Conservation (phyloP, 2,888 invertebrate species). For the Hyppa rectilinea region DNA sequence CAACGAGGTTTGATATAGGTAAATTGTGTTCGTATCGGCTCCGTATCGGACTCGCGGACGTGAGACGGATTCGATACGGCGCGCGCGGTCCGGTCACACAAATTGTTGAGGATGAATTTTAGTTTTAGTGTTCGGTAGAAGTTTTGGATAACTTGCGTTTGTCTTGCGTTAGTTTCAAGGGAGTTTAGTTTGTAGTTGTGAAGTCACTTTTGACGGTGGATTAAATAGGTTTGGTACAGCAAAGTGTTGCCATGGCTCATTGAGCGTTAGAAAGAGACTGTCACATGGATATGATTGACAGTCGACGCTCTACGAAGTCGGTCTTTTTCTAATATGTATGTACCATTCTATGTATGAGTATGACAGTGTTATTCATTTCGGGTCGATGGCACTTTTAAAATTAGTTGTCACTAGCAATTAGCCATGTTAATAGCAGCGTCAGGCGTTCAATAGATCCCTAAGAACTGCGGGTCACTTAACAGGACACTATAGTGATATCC, state of each 20-base stretch:
- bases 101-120: slow-evolving; percentile 39
- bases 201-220: background rate
- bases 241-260: background rate
- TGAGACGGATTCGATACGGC: slow-evolving; percentile 61
- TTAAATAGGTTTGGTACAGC: background rate
- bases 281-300: background rate
- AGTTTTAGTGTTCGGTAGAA: slow-evolving; percentile 17
- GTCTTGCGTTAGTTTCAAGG: background rate
- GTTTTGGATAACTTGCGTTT: slow-evolving; percentile 12
- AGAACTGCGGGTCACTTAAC: no score
- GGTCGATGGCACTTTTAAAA: no score
- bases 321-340: background rate
- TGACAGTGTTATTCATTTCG: no score
- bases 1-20: slow-evolving; percentile 76
- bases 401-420: no score
- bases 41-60: slow-evolving; percentile 55
- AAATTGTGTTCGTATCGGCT: slow-evolving; percentile 77
- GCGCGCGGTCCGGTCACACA: slow-evolving; percentile 40
- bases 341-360: no score
- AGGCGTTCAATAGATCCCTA: no score
- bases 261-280: background rate
- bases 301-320: background rate
- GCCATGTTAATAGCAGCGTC: no score
- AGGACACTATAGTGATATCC: no score
- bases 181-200: background rate